These are phyloP conservation scores for Caenorhabditis parvicauda DNA, from an alignment of 2,888 invertebrate genomes.

Conservation along the genomic window DNA sequence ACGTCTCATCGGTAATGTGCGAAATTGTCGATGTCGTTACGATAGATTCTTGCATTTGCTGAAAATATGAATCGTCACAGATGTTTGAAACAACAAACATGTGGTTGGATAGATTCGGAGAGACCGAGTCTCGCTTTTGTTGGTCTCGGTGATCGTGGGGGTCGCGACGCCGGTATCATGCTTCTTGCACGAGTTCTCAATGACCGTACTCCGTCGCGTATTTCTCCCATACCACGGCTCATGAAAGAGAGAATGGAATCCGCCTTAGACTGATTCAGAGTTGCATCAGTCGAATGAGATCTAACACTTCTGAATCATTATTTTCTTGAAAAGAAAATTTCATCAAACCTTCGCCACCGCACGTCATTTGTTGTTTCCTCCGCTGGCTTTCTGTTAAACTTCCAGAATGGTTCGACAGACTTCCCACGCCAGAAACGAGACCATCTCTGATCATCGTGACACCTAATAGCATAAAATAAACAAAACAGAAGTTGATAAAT, in stretches of 20 bases:
- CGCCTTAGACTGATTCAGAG: slow-evolving; percentile 32
- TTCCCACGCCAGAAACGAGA: slow-evolving; percentile 42
- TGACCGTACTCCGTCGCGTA: slow-evolving; percentile 40
- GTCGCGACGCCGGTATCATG: slow-evolving; percentile 38
- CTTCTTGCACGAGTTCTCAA: slow-evolving; percentile 31
- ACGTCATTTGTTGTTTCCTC: slow-evolving; percentile 28
- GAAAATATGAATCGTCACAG: too few species aligned
- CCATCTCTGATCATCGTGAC: slow-evolving; percentile 33
- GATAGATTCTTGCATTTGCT: slow-evolving; percentile 19
- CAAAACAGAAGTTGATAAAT: not conserved
- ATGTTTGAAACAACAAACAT: too few species aligned
- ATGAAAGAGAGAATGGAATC: slow-evolving; percentile 46
- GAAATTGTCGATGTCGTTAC: slow-evolving; percentile 22
- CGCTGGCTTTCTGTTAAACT: slow-evolving; percentile 29
- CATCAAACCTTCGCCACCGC: slow-evolving; percentile 24
- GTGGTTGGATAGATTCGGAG: slow-evolving; percentile 7
- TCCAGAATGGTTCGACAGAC: slow-evolving; percentile 46
- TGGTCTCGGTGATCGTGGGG: slow-evolving; percentile 27
- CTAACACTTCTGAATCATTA: slow-evolving; percentile 17
- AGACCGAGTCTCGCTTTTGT: slow-evolving; percentile 15
- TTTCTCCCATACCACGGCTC: slow-evolving; percentile 45
- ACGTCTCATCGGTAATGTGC: slow-evolving; percentile 11
- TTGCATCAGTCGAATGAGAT: slow-evolving; percentile 42
- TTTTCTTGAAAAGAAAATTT: not conserved
- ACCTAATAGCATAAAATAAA: slow-evolving; percentile 9